A percentile compares a stretch with the other conserved stretches of the same genome.
These are phyloP conservation scores for Sinosuthora webbiana DNA, from an alignment of 2,113 vertebrate genomes.

Conservation along the genomic window DNA sequence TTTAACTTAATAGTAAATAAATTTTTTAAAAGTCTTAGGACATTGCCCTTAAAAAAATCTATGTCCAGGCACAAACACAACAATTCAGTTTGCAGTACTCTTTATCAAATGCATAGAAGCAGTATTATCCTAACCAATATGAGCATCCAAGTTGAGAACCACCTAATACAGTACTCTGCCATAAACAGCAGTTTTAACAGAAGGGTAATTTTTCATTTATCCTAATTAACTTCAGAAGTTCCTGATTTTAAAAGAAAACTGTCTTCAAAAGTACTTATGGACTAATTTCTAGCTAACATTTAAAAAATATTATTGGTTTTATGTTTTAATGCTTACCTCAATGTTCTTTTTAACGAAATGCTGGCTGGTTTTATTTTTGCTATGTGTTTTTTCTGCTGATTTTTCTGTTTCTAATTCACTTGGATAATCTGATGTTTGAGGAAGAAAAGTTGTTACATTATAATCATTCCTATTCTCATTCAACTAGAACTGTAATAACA, in stretches of 20 bases:
- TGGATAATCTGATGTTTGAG: slow-evolving; percentile 54
- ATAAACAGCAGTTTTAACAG: background rate
- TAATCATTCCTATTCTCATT: background rate
- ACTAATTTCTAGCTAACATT: background rate
- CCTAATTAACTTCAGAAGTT: background rate
- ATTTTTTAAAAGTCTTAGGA: background rate
- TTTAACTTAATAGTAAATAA: background rate
- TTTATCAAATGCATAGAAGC: background rate
- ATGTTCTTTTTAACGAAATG: slow-evolving; percentile 91
- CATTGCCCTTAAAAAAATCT: background rate
- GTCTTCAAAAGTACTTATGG: background rate
- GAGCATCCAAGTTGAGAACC: background rate
- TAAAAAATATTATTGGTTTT: background rate
- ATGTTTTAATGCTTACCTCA: slow-evolving; percentile 80
- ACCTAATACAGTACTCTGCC: background rate
- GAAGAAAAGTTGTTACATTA: background rate
- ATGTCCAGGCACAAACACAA: background rate
- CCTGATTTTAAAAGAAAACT: background rate
- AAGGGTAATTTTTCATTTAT: background rate
- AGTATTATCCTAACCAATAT: background rate
- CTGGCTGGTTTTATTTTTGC: slow-evolving; percentile 69
- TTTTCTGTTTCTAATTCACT: slow-evolving; percentile 59
- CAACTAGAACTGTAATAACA: background rate
- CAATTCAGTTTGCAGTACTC: background rate
- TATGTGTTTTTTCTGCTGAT: background rate